phyloP scores from a whole-genome alignment of 2,113 vertebrate genomes.

The Pogonocichla stellata region DNA sequence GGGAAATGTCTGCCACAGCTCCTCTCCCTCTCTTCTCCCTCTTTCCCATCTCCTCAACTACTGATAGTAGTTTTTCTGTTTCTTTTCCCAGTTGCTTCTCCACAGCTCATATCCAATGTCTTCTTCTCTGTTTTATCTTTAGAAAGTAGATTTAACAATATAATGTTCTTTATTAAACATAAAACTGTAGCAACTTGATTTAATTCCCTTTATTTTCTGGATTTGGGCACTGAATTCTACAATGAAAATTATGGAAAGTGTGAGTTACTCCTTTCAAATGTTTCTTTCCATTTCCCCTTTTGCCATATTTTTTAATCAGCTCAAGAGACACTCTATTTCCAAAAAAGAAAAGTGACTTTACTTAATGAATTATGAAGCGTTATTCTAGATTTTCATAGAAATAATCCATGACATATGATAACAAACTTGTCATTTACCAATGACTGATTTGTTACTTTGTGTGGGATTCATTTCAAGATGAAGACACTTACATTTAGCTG shows the following conservation, averaged over 20 bases:
- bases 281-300: neutral
- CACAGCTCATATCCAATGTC: neutral
- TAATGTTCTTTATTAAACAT: neutral
- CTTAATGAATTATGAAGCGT: constrained; percentile 34
- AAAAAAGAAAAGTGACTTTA: neutral
- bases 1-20: neutral
- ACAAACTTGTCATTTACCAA: neutral
- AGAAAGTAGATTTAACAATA: neutral
- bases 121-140: neutral
- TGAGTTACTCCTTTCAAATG: neutral
- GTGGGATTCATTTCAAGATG: neutral
- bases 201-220: neutral
- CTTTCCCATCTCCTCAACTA: neutral
- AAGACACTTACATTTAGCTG: neutral
- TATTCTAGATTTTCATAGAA: neutral
- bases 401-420: neutral
- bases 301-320: neutral
- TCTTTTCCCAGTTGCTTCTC: neutral
- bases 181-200: neutral
- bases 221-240: neutral
- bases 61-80: neutral
- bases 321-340: neutral
- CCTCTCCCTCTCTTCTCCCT: neutral
- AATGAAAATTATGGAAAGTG: neutral
- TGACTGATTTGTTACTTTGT: neutral